Percentiles rank a stretch among this genome's conserved stretches.
Evolutionary conservation across 2,888 invertebrate genomes (phyloP).

Genomic region (Eucera pruinosa): DNA sequence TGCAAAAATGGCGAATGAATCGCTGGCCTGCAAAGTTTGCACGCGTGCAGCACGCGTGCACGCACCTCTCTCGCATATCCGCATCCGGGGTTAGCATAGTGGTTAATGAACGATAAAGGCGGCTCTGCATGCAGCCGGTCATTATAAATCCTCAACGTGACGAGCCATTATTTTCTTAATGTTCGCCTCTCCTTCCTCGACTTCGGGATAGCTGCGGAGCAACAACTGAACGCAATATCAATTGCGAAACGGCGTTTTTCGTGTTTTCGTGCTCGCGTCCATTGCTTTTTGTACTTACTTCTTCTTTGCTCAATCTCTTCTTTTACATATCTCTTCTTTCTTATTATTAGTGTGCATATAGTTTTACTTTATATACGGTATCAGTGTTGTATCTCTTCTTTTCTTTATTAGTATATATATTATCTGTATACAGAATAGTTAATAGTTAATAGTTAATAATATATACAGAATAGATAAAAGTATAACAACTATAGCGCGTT

Average conservation of each 20-base stretch:
- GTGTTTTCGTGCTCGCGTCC: no score
- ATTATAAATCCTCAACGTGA: conserved; percentile 50
- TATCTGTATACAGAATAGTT: no score
- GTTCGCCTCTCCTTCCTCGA: not conserved
- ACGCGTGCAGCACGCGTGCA: conserved; percentile 49
- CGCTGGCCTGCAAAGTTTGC: conserved; percentile 33
- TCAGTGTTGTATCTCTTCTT: no score
- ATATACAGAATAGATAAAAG: no score
- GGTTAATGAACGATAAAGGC: conserved; percentile 71
- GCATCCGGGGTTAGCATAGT: conserved; percentile 65
- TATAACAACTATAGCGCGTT: no score
- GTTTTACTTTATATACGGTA: no score
- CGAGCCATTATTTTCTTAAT: conserved; percentile 47
- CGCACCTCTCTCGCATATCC: conserved; percentile 52
- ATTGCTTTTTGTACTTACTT: no score
- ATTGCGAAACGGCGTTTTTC: not conserved
- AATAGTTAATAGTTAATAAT: no score
- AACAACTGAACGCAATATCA: not conserved
- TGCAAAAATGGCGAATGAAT: conserved; percentile 11
- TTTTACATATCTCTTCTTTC: no score
- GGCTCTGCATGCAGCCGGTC: conserved; percentile 53
- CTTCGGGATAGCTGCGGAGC: not conserved
- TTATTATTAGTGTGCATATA: no score
- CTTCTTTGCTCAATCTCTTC: no score
- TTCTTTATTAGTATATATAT: no score